These are phyloP conservation scores for Nomia melanderi DNA, from an alignment of 1,140 invertebrate species.

Conservation along the genomic window DNA sequence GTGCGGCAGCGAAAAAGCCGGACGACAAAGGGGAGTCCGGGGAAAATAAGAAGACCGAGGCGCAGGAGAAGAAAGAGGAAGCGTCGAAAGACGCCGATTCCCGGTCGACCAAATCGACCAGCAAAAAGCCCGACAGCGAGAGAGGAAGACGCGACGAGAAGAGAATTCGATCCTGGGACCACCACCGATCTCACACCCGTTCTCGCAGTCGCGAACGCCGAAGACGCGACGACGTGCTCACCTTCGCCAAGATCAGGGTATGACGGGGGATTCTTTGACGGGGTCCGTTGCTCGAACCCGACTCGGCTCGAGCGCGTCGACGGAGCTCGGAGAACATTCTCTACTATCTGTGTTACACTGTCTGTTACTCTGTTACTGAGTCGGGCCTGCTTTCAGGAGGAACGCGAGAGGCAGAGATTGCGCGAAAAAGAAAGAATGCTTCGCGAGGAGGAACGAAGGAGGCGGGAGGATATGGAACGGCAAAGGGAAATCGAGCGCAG, in stretches of 20 bases:
- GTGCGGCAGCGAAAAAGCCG: conserved; percentile 67
- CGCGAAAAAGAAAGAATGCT: conserved; percentile 88
- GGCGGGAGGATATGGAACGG: conserved; percentile 86
- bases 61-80: conserved; percentile 73
- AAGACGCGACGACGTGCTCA: conserved; percentile 82
- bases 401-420: conserved; percentile 88
- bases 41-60: conserved; percentile 71
- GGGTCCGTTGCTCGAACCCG: too few species aligned
- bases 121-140: conserved; percentile 77
- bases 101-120: conserved; percentile 76
- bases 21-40: conserved; percentile 69
- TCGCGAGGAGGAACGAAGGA: conserved; percentile 88
- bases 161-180: conserved; percentile 76
- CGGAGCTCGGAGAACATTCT: too few species aligned
- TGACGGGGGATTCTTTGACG: neutral
- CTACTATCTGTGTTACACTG: too few species aligned
- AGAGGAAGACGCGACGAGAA: conserved; percentile 76
- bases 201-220: conserved; percentile 76
- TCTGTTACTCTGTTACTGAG: too few species aligned
- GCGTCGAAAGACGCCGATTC: conserved; percentile 74
- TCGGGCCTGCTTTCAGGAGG: conserved; percentile 80
- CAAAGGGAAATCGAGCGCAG: conserved; percentile 89
- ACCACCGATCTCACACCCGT: conserved; percentile 71
- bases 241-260: conserved; percentile 86
- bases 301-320: too few species aligned